Base-by-base conservation (phyloP, 2,797 vertebrate species). In the Smutsia gigantea region DNA sequence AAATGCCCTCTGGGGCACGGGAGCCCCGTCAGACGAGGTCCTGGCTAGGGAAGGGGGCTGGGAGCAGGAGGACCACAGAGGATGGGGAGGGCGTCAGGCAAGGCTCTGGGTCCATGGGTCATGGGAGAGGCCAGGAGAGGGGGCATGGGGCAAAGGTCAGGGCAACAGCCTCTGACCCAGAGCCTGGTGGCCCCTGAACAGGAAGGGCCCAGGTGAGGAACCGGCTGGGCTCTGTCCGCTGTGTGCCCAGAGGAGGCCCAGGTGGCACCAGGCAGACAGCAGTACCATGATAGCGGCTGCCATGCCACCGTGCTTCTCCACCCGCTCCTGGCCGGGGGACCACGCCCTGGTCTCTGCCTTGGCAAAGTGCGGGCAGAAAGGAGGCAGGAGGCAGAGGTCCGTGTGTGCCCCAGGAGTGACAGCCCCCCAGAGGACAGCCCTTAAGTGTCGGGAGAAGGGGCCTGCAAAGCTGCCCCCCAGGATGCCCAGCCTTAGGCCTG, bases 1-100 rank as follows among this genome's bases (percentile, higher is more conserved):
- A 1, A 1, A 3, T 17, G 7, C 31, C 21, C 0, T 0, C 42
- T 0, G 46, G n/a, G 13, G 37, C 8, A 23, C 1, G 0, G 31
- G 64, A 46, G 37, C 8, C 10, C 46, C 46, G 11, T 46, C 46
- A 46, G 46, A 46, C 11, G 2, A 46, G 46, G 46, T 46, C 46
- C 7, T 57, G 34, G 31, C 7, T 13, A 11, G 71, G 17, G 53
- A 29, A 19, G 31, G n/a, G 46, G 21, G 1, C 57, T 14, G 14
- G 12, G 1, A 11, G 59, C 69, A n/a, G 19, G 66, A 49, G 10
- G 0, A 2, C 21, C 1, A 4, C 37, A 27, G 34, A 19, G 15
- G 42, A 13, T 25, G 3, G 55, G 42, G 23, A 27, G n/a, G 31
- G 29, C 11, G 31, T 14, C 34, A 15, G 49, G 18, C 55, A 21